Conservation (phyloP, 2,797 vertebrate genomes). For the Hippoglossus hippoglossus region DNA sequence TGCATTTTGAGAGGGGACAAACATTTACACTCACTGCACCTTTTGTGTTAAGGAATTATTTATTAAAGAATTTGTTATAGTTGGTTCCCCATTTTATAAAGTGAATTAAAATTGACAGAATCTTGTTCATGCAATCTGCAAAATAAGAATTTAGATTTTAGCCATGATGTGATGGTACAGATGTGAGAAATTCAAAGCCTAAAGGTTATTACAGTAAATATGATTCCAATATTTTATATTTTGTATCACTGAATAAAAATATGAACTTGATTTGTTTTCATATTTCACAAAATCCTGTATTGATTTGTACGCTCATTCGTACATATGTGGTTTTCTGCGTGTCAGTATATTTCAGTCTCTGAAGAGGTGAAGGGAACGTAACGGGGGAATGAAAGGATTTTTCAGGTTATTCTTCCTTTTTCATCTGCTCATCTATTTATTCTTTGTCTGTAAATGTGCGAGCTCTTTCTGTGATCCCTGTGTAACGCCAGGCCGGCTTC, state of each 20-base stretch:
- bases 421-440: constrained; percentile 35
- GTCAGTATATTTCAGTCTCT: constrained; percentile 9
- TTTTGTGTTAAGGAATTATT: background rate
- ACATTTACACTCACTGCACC: background rate
- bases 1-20: background rate
- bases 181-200: background rate
- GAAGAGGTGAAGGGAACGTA: constrained; percentile 7
- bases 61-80: background rate
- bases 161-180: background rate
- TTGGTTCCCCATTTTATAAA: background rate
- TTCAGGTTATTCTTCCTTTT: constrained; percentile 14
- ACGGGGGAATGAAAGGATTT: background rate
- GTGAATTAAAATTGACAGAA: background rate
- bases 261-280: background rate
- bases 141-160: background rate
- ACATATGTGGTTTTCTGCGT: constrained; percentile 2
- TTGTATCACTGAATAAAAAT: background rate
- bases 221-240: constrained; percentile 17
- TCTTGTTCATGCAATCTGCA: background rate
- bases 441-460: constrained; percentile 27
- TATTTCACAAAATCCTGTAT: constrained; percentile 7
- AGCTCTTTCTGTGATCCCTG: constrained; percentile 4
- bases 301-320: constrained; percentile 1
- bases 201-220: background rate
- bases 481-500: constrained; percentile 24